Evolutionary conservation across 2,888 invertebrate genomes (phyloP), one percentile per base, ranked within the genome.

Genomic region (Stenurella melanura): DNA sequence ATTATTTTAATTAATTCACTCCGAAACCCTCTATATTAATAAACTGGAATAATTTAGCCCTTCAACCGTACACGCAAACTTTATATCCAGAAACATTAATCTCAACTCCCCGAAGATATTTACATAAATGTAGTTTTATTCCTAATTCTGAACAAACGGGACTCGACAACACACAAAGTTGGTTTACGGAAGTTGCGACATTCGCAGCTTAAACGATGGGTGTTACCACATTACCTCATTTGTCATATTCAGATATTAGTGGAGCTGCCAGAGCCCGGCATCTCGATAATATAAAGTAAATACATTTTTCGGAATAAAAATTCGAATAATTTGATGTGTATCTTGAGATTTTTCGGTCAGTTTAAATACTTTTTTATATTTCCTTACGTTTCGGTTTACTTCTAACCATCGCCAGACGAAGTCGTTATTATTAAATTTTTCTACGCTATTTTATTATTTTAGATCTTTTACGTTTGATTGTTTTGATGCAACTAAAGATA

Each of bases 21-120:
- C 7, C 0, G n/a, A 17, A 50, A 50, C 50, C 50, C 50, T 50
- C 6, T n/a, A 50, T 50, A 5, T 50, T n/a, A 50, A 50, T 50
- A 50, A 50, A 50, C 1, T 50, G 15, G 50, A 50, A 50, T 50
- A 50, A 50, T n/a, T 50, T 50, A 15, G 50, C n/a, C 50, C 50
- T n/a, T 50, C 12, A 50, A 50, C 42, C 42, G n/a, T 50, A 50
- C 50, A 50, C 15, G 60, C 12, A 60, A 60, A 60, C 12, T 60
- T 60, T 26, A 60, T 21, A 21, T 7, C 21, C 11, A 1, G 9
- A 60, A 60, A 60, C 60, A n/a, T 18, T 60, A 26, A 60, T 26
- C 19, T 21, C 21, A 26, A 60, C 26, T 15, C 26, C 26, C 21
- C 9, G 21, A 21, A n/a, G 50, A n/a, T 50, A 50, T 50, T 50